phyloP scores from a whole-genome alignment of 2,888 invertebrate species.

The Lacanobia oleracea region DNA sequence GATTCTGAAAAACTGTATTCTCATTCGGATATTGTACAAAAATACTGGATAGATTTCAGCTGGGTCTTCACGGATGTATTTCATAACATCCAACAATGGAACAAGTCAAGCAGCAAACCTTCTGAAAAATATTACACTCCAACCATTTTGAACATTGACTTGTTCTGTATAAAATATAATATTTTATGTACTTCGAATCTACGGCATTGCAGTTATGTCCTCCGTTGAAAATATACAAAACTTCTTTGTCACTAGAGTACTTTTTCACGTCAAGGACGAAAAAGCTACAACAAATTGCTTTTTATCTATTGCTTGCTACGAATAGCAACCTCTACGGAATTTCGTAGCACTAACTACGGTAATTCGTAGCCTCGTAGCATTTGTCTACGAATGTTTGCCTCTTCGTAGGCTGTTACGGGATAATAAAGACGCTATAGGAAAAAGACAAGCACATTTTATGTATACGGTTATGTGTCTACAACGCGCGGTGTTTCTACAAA shows the following conservation, averaged over 20 bases:
- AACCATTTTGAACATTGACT: constrained; percentile 24
- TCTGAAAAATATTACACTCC: constrained; percentile 42
- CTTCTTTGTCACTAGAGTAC: background rate
- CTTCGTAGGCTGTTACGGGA: constrained; percentile 22
- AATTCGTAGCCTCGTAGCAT: constrained; percentile 52
- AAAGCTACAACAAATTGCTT: constrained; percentile 3
- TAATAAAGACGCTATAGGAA: constrained; percentile 2
- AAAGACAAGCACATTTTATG: constrained; percentile 26
- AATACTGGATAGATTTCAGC: constrained; percentile 35
- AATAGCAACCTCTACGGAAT: constrained; percentile 19
- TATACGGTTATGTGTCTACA: constrained; percentile 11
- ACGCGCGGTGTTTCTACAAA: constrained; percentile 24
- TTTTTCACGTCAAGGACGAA: constrained; percentile 30
- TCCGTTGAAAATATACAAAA: constrained; percentile 13
- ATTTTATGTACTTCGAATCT: background rate
- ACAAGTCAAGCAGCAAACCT: constrained; percentile 42
- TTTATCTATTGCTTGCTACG: constrained; percentile 28
- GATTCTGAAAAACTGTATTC: constrained; percentile 20
- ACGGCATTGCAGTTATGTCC: constrained; percentile 18
- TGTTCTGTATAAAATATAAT: constrained; percentile 10
- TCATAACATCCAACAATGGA: constrained; percentile 49
- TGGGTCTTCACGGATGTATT: constrained; percentile 36
- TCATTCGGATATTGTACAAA: constrained; percentile 37
- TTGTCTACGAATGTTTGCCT: constrained; percentile 39
- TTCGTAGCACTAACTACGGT: constrained; percentile 44